A percentile compares a stretch with the other conserved stretches of the same genome.
These are phyloP conservation scores for Lepidiolamprologus cunningtoni DNA, from an alignment of 2,113 vertebrate species.

Conservation along the genomic window DNA sequence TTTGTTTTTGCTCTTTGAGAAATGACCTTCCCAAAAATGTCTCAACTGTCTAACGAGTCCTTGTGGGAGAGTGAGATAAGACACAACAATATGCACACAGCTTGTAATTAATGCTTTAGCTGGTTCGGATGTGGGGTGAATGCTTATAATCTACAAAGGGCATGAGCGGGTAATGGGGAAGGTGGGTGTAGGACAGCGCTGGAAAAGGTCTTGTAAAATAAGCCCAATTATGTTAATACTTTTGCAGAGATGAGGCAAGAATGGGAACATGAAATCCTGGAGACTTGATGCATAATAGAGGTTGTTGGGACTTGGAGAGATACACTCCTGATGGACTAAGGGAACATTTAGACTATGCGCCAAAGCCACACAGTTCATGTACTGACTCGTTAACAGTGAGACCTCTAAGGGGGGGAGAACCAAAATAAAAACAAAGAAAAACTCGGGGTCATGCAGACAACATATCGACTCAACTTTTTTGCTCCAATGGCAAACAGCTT, in stretches of 20 bases:
- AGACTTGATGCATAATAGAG: background rate
- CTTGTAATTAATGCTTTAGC: slow-evolving; percentile 45
- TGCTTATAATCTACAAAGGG: slow-evolving; percentile 11
- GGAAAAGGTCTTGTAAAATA: slow-evolving; percentile 1
- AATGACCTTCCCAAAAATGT: slow-evolving; percentile 49
- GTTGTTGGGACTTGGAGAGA: background rate
- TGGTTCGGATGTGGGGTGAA: slow-evolving; percentile 2
- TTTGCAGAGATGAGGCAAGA: background rate
- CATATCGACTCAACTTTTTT: background rate
- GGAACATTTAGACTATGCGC: background rate
- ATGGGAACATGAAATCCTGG: background rate
- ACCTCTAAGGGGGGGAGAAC: background rate
- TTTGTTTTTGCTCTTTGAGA: slow-evolving; percentile 38
- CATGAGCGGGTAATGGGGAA: background rate
- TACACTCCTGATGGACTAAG: background rate
- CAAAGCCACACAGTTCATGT: background rate
- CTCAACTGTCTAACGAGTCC: slow-evolving; percentile 17
- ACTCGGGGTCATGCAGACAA: background rate
- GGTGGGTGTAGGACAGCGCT: background rate
- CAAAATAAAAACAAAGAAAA: background rate
- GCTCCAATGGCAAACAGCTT: background rate
- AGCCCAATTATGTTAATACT: slow-evolving; percentile 14
- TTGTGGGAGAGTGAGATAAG: slow-evolving; percentile 45
- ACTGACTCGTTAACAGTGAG: background rate
- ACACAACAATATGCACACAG: slow-evolving; percentile 35